Conservation (phyloP, 1,140 invertebrate genomes). For the Diuraphis noxia region DNA sequence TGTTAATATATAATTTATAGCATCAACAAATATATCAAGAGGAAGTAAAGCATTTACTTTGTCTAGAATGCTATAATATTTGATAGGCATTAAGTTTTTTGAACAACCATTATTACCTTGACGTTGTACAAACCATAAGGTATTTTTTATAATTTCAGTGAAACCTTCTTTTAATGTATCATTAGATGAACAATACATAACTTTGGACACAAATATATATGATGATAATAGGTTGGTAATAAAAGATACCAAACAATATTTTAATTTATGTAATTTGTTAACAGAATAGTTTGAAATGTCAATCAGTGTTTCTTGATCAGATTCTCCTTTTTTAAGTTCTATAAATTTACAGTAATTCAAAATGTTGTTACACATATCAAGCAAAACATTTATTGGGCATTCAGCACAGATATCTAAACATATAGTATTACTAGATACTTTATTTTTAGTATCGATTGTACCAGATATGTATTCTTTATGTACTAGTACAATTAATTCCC, state of each 20-base stretch:
- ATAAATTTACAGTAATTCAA: conserved; percentile 51
- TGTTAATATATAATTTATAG: conserved; percentile 71
- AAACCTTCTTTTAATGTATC: conserved; percentile 46
- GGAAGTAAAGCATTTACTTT: conserved; percentile 73
- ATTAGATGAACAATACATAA: conserved; percentile 42
- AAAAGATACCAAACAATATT: conserved; percentile 50
- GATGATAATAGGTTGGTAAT: conserved; percentile 40
- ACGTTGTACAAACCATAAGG: conserved; percentile 44
- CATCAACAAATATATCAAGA: conserved; percentile 74
- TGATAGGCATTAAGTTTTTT: conserved; percentile 40
- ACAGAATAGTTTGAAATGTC: conserved; percentile 46
- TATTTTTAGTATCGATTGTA: conserved; percentile 30
- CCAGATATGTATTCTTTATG: conserved; percentile 61
- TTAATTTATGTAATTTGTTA: conserved; percentile 46
- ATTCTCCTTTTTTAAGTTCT: conserved; percentile 47
- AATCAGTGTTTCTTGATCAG: conserved; percentile 36
- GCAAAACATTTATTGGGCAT: conserved; percentile 32
- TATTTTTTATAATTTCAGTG: conserved; percentile 46
- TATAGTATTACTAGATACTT: conserved; percentile 49
- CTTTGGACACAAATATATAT: conserved; percentile 43
- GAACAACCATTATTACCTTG: background rate
- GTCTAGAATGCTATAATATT: conserved; percentile 52
- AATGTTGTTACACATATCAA: conserved; percentile 36
- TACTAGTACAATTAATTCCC: conserved; percentile 74
- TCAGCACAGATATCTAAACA: conserved; percentile 47